phyloP scores from a whole-genome alignment of 2,888 invertebrate genomes.

The Arrhopalites spinosus region DNA sequence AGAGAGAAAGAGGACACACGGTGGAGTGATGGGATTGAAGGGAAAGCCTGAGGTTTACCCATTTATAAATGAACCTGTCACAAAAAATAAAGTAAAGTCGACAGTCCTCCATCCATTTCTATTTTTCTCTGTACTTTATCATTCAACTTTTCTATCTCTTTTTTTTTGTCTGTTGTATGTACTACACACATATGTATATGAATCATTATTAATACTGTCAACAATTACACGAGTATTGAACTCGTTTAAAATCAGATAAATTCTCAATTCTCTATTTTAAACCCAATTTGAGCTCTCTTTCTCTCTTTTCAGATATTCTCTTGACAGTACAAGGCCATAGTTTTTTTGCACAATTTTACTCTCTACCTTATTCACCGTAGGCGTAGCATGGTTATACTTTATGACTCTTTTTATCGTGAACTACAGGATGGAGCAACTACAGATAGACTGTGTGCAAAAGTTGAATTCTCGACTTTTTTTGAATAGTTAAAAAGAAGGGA shows the following conservation, averaged over 20 bases:
- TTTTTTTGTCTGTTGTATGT: no score
- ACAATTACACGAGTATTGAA: slow-evolving; percentile 11
- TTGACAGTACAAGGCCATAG: not conserved
- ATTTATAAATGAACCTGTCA: slow-evolving; percentile 29
- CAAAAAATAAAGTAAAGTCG: slow-evolving; percentile 15
- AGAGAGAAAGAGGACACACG: no score
- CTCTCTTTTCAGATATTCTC: no score
- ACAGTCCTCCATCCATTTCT: not conserved
- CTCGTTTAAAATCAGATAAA: slow-evolving; percentile 16
- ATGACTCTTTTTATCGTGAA: not conserved
- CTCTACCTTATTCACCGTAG: not conserved
- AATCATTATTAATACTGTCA: not conserved
- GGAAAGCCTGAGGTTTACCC: slow-evolving; percentile 27
- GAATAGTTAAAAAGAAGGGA: not conserved
- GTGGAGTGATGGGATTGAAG: not conserved
- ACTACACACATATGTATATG: not conserved
- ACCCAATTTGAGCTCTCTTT: slow-evolving; percentile 9
- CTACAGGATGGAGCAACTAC: not conserved
- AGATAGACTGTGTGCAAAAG: no score
- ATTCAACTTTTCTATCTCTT: not conserved
- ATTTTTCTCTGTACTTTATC: not conserved
- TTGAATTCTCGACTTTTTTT: not conserved
- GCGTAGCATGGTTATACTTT: not conserved
- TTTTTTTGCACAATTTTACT: not conserved
- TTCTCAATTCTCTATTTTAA: no score